Evolutionary conservation across 1,140 invertebrate genomes (phyloP), one percentile per base, ranked within the genome.

Genomic region (Caenorhabditis inopinata): DNA sequence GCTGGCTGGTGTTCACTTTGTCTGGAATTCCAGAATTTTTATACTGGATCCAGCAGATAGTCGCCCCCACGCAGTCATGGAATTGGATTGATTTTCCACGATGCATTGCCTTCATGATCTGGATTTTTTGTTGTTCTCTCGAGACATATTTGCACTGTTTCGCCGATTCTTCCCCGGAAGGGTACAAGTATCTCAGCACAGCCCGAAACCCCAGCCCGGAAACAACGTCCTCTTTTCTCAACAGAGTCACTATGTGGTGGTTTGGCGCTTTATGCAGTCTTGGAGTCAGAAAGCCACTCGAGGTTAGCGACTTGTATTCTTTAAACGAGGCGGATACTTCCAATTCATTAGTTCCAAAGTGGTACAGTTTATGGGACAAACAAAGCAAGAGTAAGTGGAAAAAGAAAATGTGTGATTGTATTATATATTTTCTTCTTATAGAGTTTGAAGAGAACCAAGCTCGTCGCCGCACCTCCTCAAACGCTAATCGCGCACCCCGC

Each of bases 161-260:
- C 27, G 79, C 73, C 1, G 73, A 76, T 12, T 2, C 11, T 2
- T 45, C 49, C 0, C 51, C 49, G 1, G 25, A 45, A 21, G 32
- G 27, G 6, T 42, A 49, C 38, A 62, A 76, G n/a, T 42, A 29
- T 12, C 23, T 68, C 48, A 76, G 18, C 16, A 47, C 48, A 3
- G 29, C 76, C 0, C 9, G 38, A 2, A 53, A 42, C 25, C 76
- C 32, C 16, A 51, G 48, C 29, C 85, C 86, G 11, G 87, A 87
- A 84, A 79, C 29, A 14, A 42, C 76, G 16, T 80, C 75, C 48
- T 87, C 86, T 4, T 87, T 87, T 46, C 11, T 88, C 12, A 85
- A 83, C 45, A 80, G 86, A 21, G 80, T 85, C 27, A 82, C 78
- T 0, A 74, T 85, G 76, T 88, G 87, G 85, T 87, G 86, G 86